Conservation (phyloP, 2,113 vertebrate genomes). For the Gasterosteus nipponicus region DNA sequence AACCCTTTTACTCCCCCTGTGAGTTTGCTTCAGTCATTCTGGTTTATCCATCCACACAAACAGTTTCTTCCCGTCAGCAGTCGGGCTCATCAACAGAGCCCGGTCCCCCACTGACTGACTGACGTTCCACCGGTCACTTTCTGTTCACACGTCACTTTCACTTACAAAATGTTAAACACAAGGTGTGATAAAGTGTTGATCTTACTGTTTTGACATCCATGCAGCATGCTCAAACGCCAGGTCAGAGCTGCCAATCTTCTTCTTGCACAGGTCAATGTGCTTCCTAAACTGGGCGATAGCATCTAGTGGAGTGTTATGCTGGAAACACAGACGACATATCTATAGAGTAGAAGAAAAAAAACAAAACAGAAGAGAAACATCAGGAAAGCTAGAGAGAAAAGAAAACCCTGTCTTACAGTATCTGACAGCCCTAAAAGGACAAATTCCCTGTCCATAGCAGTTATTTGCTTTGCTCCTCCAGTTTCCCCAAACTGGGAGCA, state of each 20-base stretch:
- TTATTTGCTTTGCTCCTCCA: too few relatives aligned
- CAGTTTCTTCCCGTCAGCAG: too few relatives aligned
- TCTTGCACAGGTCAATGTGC: constrained; percentile 97
- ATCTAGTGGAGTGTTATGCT: constrained; percentile 96
- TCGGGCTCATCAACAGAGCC: too few relatives aligned
- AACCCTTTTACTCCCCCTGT: too few relatives aligned
- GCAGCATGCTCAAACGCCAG: constrained; percentile 95
- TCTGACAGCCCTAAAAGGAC: too few relatives aligned
- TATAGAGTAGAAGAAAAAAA: constrained; percentile 55
- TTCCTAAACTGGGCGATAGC: constrained; percentile 98
- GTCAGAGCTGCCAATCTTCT: constrained; percentile 97
- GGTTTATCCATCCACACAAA: too few relatives aligned
- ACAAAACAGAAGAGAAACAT: constrained; percentile 24
- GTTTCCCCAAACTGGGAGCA: too few relatives aligned
- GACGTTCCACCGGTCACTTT: too few relatives aligned
- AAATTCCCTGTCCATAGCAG: too few relatives aligned
- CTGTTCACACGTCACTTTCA: too few relatives aligned
- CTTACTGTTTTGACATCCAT: constrained; percentile 99
- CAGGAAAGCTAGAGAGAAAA: background rate
- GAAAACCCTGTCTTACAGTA: background rate
- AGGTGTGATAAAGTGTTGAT: background rate
- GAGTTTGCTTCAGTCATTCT: too few relatives aligned
- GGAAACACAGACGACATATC: constrained; percentile 98
- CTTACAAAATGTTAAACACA: background rate
- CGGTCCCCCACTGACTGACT: too few relatives aligned